Evolutionary conservation across 1,140 invertebrate genomes (phyloP).

Genomic region (Pogonognathellus flavescens): DNA sequence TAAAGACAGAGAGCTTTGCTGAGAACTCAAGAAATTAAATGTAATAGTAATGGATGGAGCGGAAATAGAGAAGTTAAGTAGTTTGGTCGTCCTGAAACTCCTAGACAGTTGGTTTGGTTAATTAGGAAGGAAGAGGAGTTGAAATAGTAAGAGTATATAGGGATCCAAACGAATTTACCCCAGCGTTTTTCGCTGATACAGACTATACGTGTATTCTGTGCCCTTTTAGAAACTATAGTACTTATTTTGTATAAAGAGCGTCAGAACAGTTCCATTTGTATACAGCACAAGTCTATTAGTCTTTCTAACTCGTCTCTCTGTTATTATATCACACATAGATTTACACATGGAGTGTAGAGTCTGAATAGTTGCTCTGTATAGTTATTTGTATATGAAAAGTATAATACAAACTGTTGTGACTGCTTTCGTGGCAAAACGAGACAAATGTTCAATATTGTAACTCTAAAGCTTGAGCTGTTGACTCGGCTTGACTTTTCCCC

Average conservation of each 20-base stretch:
- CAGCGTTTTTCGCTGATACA: background rate
- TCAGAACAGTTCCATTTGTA: background rate
- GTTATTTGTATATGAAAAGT: conserved; percentile 12
- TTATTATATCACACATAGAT: background rate
- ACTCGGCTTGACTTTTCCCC: background rate
- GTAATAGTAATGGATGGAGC: conserved; percentile 30
- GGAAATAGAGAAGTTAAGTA: conserved; percentile 36
- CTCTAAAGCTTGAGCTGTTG: background rate
- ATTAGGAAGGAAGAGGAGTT: conserved; percentile 23
- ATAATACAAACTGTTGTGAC: background rate
- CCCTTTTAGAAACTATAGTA: no score
- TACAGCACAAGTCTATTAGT: no score
- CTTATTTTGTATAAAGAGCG: background rate
- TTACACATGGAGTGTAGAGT: background rate
- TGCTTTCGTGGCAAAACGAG: background rate
- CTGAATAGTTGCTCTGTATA: no score
- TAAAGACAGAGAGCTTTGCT: background rate
- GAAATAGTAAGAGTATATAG: conserved; percentile 3
- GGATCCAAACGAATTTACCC: background rate
- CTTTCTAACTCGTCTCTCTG: background rate
- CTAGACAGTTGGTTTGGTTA: conserved; percentile 21
- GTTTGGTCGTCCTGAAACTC: conserved; percentile 35
- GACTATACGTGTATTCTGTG: no score
- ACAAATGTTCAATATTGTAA: conserved; percentile 16
- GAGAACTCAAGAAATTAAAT: conserved; percentile 21